Conservation (phyloP, 2,797 vertebrate species). For the Spea hammondii region DNA sequence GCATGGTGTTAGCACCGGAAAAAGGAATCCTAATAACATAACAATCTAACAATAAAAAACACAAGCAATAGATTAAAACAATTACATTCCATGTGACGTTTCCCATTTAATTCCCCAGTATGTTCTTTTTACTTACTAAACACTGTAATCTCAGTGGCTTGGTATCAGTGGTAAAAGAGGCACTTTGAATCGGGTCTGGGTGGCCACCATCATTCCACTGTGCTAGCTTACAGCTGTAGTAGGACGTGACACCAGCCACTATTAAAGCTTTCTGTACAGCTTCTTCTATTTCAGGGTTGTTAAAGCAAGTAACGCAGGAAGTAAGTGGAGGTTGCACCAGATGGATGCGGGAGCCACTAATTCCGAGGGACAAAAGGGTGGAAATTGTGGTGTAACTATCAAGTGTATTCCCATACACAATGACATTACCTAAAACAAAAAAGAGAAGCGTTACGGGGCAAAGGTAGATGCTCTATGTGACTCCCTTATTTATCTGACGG, state of each 20-base stretch:
- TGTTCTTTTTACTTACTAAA: slow-evolving; percentile 69
- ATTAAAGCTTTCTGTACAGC: slow-evolving; percentile 63
- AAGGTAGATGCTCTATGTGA: slow-evolving; percentile 65
- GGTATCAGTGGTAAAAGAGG: slow-evolving; percentile 70
- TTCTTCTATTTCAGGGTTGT: slow-evolving; percentile 61
- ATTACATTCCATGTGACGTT: neutral
- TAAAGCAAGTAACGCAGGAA: slow-evolving; percentile 61
- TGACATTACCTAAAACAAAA: slow-evolving; percentile 70
- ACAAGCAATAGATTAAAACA: too few species aligned
- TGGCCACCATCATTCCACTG: slow-evolving; percentile 69
- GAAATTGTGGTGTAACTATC: slow-evolving; percentile 81
- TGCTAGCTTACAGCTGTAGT: slow-evolving; percentile 70
- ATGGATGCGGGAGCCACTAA: slow-evolving; percentile 73
- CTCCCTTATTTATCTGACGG: slow-evolving; percentile 69
- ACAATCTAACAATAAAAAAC: too few species aligned
- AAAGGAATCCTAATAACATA: too few species aligned
- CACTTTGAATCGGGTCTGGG: slow-evolving; percentile 67
- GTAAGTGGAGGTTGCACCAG: slow-evolving; percentile 68
- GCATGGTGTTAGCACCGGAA: too few species aligned
- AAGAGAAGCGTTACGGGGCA: slow-evolving; percentile 50
- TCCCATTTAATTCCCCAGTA: neutral
- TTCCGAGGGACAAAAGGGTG: slow-evolving; percentile 73
- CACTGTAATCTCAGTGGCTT: slow-evolving; percentile 73
- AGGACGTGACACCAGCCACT: slow-evolving; percentile 63
- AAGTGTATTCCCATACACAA: slow-evolving; percentile 83